A percentile compares a stretch with the other conserved stretches of the same genome.
These are phyloP conservation scores for Glaucomys volans DNA, from an alignment of 2,113 vertebrate species.

Conservation along the genomic window DNA sequence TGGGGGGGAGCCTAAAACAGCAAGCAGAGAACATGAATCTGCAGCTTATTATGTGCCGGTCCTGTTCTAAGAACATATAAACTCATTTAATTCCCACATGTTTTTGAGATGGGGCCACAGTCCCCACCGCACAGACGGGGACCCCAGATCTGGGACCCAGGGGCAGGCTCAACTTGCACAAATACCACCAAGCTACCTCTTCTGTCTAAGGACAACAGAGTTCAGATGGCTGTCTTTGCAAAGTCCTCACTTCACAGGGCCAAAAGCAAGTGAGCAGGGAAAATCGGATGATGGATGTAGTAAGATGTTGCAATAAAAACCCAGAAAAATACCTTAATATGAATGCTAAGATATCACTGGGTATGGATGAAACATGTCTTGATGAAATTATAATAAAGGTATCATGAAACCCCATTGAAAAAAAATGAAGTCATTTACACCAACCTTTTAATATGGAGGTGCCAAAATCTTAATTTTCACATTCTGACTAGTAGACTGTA, in stretches of 20 bases:
- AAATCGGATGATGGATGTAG: fast-evolving
- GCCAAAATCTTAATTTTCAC: background rate
- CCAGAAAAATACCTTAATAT: background rate
- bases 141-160: background rate
- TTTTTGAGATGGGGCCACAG: background rate
- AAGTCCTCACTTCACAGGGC: background rate
- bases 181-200: background rate
- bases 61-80: background rate
- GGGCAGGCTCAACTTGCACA: background rate
- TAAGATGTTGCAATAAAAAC: background rate
- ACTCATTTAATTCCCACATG: background rate
- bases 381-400: background rate
- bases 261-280: background rate
- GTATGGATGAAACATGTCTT: background rate
- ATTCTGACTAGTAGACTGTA: background rate
- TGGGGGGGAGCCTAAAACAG: background rate
- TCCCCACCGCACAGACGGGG: background rate
- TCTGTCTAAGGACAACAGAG: background rate
- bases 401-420: background rate
- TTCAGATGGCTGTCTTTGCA: fast-evolving
- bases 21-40: too few relatives aligned
- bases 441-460: background rate
- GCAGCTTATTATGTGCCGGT: too few relatives aligned
- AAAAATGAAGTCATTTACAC: background rate
- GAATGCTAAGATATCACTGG: background rate